Base-by-base conservation (phyloP, 2,113 vertebrate species). In the Alexandromys fortis region DNA sequence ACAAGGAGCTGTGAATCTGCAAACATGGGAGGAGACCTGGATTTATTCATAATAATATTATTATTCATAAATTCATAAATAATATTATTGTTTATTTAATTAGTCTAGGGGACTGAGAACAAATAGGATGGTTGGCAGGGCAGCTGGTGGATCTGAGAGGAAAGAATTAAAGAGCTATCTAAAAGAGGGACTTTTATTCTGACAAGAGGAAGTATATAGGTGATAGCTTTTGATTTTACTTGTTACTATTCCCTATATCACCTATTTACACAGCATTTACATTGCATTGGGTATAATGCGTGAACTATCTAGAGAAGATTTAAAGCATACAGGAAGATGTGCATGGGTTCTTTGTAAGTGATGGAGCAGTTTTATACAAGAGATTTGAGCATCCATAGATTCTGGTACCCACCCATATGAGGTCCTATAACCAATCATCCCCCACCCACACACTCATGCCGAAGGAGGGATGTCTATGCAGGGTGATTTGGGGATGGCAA, bases 91-190 rank as follows among this genome's bases (percentile, higher is more conserved):
- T 58, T 21, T 58, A 21, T 58, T 21, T 58, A 58, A 21, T 58
- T 58, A 61, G 83, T 49, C 22, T 7, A 28, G 13, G 6, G 24
- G 14, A 14, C 6, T 26, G 61, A 86, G 13, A 16, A 65, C 45
- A 77, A 22, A 70, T 7, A 19, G 13, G 26, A 28, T 7, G 14
- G 0, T 0, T 45, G 4, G 0, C 0, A 38, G 4, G 70, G 26
- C 17, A 55, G 26, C 21, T 4, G 21, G 8, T n/a, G 52, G 16
- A 30, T 70, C 65, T 5, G 24, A 83, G 55, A 63, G n/a, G n/a
- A 42, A 61, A 83, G 55, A 83, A 58, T 81, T 55, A 30, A 76
- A 88, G 75, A 55, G 17, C 7, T 19, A 0, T 38, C 28, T 47
- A 22, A 0, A 72, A 72, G 38, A 67, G 38, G 24, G 24, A 26